Percentiles rank a stretch among this genome's conserved stretches.
These are phyloP conservation scores for Theodoxus fluviatilis DNA, from an alignment of 2,888 invertebrate genomes.

Conservation along the genomic window DNA sequence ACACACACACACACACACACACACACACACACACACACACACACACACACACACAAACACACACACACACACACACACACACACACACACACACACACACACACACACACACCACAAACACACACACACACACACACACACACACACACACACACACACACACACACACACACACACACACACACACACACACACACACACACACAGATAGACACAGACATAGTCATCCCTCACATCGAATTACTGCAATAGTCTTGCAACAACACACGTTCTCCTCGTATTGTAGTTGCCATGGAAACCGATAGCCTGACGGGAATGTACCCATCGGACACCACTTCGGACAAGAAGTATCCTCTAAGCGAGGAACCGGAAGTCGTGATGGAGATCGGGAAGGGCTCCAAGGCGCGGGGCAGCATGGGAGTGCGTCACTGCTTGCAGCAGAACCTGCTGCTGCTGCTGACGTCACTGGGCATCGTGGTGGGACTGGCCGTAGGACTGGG, in stretches of 20 bases:
- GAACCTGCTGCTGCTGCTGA: slow-evolving; percentile 39
- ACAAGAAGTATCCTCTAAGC: too few relatives aligned
- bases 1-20: slow-evolving; percentile 19
- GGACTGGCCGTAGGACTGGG: slow-evolving; percentile 41
- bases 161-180: background rate
- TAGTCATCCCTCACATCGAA: too few relatives aligned
- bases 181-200: too few relatives aligned
- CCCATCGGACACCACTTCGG: too few relatives aligned
- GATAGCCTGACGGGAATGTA: too few relatives aligned
- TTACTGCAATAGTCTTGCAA: too few relatives aligned
- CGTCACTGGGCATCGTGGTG: slow-evolving; percentile 34
- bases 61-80: slow-evolving; percentile 18
- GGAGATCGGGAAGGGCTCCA: too few relatives aligned
- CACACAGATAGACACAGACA: too few relatives aligned
- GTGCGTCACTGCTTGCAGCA: slow-evolving; percentile 24
- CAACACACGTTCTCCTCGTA: too few relatives aligned
- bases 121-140: background rate
- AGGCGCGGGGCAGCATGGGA: too few relatives aligned
- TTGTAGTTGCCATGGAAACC: too few relatives aligned
- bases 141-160: background rate
- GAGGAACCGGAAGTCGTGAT: too few relatives aligned
- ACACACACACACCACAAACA: background rate
- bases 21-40: background rate
- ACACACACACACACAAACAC: background rate
- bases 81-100: background rate